phyloP scores from a whole-genome alignment of 2,888 invertebrate genomes.

The Heteromyza rotundicornis region DNA sequence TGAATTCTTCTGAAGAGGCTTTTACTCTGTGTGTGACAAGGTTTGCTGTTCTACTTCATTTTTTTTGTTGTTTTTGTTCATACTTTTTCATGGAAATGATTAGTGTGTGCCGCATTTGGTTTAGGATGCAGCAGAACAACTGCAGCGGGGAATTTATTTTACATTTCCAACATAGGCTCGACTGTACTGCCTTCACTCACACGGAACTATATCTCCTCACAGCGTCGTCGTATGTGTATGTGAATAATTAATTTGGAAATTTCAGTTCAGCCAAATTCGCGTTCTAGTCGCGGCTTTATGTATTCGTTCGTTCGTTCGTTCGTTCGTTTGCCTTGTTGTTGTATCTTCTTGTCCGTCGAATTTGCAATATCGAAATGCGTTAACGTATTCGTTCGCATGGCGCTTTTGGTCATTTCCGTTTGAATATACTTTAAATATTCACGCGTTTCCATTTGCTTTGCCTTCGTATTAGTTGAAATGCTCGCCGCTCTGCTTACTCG shows the following conservation, averaged over 20 bases:
- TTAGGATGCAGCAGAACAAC: background rate
- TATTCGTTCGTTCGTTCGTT: no score
- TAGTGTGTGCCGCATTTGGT: conserved; percentile 5
- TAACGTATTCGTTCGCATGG: background rate
- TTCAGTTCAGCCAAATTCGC: background rate
- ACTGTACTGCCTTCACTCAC: no score
- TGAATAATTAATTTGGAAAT: background rate
- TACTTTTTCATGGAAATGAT: conserved; percentile 14
- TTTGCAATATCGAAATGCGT: background rate
- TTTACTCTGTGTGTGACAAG: no score
- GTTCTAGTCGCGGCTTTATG: background rate
- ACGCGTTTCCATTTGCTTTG: conserved; percentile 4
- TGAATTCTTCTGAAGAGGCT: no score
- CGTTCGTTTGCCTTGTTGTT: no score
- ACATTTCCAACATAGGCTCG: no score
- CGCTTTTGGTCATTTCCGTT: background rate
- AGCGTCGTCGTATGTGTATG: background rate
- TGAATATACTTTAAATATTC: conserved; percentile 10
- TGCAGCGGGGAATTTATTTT: no score
- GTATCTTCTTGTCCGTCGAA: conserved; percentile 10
- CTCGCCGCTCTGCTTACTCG: no score
- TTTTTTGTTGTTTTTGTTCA: no score
- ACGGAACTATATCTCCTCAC: no score
- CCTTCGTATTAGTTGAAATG: background rate
- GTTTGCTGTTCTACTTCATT: no score